phyloP scores from a whole-genome alignment of 1,140 invertebrate species.

The Arion vulgaris region DNA sequence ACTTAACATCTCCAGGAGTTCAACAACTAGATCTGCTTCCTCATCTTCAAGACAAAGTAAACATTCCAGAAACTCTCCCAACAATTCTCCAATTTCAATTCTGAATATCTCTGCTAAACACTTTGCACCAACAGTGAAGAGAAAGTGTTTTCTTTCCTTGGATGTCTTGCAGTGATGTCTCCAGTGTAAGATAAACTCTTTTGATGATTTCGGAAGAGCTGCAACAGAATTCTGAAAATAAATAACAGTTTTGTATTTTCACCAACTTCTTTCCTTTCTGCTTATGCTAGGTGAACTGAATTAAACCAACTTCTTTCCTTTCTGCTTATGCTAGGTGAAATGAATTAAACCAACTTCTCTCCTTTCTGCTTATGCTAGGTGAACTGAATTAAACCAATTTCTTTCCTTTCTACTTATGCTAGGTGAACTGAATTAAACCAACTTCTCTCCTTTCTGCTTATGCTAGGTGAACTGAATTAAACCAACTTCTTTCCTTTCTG shows the following conservation, averaged over 20 bases:
- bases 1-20: not conserved
- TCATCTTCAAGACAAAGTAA: not conserved
- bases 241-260: constrained; percentile 1
- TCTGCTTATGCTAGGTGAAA: too few species aligned
- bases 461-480: too few species aligned
- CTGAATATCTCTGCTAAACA: not conserved
- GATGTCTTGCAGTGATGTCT: constrained; percentile 10
- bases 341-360: too few species aligned
- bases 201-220: not conserved
- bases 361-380: too few species aligned
- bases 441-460: too few species aligned
- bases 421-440: too few species aligned
- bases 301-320: too few species aligned
- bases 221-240: constrained; percentile 14
- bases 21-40: not conserved
- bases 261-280: too few species aligned
- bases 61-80: constrained; percentile 37
- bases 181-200: constrained; percentile 32
- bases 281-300: too few species aligned
- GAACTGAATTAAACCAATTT: too few species aligned
- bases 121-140: constrained; percentile 19
- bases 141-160: constrained; percentile 17
- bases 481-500: too few species aligned
- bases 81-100: constrained; percentile 26
- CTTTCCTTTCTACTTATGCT: too few species aligned